Percentiles rank a stretch among this genome's conserved stretches.
These are phyloP conservation scores for Otus sunia DNA, from an alignment of 2,113 vertebrate genomes.

Conservation along the genomic window DNA sequence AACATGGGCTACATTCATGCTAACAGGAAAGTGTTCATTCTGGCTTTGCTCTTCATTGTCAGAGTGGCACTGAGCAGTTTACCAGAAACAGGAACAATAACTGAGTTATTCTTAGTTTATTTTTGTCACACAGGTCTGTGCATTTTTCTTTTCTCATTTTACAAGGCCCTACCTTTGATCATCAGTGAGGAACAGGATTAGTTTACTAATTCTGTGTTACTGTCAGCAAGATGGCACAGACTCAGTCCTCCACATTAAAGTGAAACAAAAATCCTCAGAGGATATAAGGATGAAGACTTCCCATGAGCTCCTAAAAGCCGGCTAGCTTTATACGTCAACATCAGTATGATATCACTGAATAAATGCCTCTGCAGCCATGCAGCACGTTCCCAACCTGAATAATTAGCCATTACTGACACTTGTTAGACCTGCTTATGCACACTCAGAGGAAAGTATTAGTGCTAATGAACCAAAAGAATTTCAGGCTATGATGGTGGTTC, in stretches of 20 bases:
- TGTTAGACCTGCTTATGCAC: background rate
- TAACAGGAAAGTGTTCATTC: conserved; percentile 19
- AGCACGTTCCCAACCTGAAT: background rate
- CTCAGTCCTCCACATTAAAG: background rate
- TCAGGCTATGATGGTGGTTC: background rate
- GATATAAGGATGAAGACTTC: background rate
- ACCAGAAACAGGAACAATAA: conserved; percentile 1
- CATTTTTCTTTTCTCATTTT: conserved; percentile 37
- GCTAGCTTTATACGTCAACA: background rate
- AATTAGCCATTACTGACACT: background rate
- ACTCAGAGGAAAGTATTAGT: background rate
- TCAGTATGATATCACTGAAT: background rate
- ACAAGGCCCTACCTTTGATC: conserved; percentile 42
- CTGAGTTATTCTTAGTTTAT: conserved; percentile 10
- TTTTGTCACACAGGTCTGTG: background rate
- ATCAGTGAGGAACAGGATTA: conserved; percentile 28
- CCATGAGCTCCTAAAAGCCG: background rate
- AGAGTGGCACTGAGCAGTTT: background rate
- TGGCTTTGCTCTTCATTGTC: conserved; percentile 36
- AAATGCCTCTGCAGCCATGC: background rate
- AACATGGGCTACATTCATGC: conserved; percentile 22
- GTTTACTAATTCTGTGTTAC: conserved; percentile 13
- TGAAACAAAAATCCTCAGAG: background rate
- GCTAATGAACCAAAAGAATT: background rate
- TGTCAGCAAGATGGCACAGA: conserved; percentile 15